A percentile compares a stretch with the other conserved stretches of the same genome.
These are phyloP conservation scores for Urosaurus nigricauda DNA, from an alignment of 2,797 vertebrate genomes.

Conservation along the genomic window DNA sequence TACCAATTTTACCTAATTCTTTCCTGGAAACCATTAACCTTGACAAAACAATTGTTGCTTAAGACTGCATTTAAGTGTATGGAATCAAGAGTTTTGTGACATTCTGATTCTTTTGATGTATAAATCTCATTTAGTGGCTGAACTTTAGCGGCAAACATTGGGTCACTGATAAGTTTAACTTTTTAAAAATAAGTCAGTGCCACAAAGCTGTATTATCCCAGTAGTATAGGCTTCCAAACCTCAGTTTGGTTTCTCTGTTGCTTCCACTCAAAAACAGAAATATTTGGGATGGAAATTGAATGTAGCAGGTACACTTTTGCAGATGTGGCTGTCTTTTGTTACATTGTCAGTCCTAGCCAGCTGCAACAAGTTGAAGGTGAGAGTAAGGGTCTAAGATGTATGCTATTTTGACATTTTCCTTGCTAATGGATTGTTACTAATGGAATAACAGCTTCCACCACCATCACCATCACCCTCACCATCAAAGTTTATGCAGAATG, in stretches of 20 bases:
- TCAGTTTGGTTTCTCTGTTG: background rate
- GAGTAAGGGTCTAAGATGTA: background rate
- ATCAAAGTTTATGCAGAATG: background rate
- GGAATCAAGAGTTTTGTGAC: background rate
- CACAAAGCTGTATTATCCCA: too few relatives aligned
- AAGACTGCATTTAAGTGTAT: background rate
- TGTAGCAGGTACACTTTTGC: background rate
- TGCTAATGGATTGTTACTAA: background rate
- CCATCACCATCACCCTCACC: background rate
- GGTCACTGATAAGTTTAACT: background rate
- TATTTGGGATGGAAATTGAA: background rate
- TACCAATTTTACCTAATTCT: background rate
- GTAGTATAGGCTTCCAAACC: background rate
- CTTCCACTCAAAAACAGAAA: background rate
- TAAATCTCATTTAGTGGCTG: background rate
- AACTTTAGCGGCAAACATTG: background rate
- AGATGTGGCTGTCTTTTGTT: background rate
- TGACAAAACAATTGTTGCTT: background rate
- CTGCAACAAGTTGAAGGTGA: background rate
- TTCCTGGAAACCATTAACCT: slow-evolving; percentile 8
- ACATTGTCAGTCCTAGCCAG: background rate
- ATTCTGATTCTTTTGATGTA: background rate
- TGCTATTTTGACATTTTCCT: background rate
- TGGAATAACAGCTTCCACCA: background rate
- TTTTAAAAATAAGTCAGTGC: background rate